A percentile compares a stretch with the other conserved stretches of the same genome.
These are phyloP conservation scores for Lacanobia wlatinum DNA, from an alignment of 2,888 invertebrate genomes.

Conservation along the genomic window DNA sequence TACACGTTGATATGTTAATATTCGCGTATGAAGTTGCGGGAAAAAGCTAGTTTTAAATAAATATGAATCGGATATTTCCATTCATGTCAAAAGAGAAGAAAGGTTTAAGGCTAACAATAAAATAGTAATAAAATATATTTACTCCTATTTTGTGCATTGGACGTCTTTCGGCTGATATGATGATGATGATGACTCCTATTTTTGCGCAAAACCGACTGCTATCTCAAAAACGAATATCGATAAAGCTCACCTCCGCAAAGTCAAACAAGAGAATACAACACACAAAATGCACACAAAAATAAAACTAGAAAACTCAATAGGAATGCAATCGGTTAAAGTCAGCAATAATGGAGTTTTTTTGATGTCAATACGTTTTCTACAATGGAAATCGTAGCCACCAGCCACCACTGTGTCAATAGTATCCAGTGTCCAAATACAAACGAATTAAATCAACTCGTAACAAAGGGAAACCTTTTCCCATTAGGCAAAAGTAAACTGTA, in stretches of 20 bases:
- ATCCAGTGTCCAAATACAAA: conserved; percentile 80
- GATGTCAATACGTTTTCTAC: conserved; percentile 55
- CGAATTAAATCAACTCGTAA: conserved; percentile 82
- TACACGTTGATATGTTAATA: no score
- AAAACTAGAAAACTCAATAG: conserved; percentile 35
- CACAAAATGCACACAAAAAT: conserved; percentile 32
- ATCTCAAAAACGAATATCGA: conserved; percentile 3
- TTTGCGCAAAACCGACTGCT: neutral
- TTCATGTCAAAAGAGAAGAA: neutral
- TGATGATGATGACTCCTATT: no score
- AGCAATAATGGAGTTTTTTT: conserved; percentile 52
- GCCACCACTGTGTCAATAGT: conserved; percentile 75
- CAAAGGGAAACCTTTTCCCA: conserved; percentile 85
- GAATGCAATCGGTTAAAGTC: conserved; percentile 45
- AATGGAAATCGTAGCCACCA: conserved; percentile 59
- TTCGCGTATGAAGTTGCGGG: no score
- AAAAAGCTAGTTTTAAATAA: neutral
- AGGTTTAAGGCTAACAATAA: neutral
- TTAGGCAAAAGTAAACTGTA: conserved; percentile 86
- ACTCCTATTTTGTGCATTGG: no score
- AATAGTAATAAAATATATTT: neutral
- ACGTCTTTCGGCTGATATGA: no score
- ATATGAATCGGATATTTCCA: neutral
- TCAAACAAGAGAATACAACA: conserved; percentile 21
- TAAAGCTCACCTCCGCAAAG: conserved; percentile 16